phyloP scores from a whole-genome alignment of 2,113 vertebrate genomes.

The Syrmaticus mikado region DNA sequence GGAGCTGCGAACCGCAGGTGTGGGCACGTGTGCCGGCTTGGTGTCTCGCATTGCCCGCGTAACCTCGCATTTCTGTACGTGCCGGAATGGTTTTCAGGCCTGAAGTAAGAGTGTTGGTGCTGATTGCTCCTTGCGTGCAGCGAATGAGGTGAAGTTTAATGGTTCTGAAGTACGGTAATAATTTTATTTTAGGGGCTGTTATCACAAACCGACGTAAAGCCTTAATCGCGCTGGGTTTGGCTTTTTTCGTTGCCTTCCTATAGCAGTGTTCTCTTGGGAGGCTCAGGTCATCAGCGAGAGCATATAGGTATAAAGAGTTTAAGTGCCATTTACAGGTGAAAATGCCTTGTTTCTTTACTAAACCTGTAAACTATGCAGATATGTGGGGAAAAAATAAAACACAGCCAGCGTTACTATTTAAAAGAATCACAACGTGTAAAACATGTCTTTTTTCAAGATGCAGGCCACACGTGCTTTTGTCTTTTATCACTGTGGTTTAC shows the following conservation, averaged over 20 bases:
- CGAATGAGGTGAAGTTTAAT: background rate
- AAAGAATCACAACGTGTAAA: background rate
- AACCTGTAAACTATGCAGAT: background rate
- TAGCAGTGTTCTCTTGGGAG: background rate
- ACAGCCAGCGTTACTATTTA: background rate
- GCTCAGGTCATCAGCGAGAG: background rate
- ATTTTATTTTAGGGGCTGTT: background rate
- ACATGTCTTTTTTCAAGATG: background rate
- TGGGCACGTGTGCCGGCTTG: background rate
- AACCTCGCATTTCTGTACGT: background rate
- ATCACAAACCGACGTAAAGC: background rate
- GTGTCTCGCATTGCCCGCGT: background rate
- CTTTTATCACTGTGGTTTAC: background rate
- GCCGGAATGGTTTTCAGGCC: background rate
- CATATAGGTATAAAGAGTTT: background rate
- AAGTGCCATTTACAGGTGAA: background rate
- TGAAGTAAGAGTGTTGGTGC: background rate
- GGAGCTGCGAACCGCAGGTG: fast-evolving
- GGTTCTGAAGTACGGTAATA: background rate
- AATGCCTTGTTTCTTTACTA: fast-evolving
- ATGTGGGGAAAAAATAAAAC: background rate
- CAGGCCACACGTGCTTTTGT: background rate
- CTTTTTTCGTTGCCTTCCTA: background rate
- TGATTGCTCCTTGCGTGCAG: background rate
- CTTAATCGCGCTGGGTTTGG: background rate